These are phyloP conservation scores for Sebastes minor DNA, from an alignment of 2,797 vertebrate species.

Conservation along the genomic window DNA sequence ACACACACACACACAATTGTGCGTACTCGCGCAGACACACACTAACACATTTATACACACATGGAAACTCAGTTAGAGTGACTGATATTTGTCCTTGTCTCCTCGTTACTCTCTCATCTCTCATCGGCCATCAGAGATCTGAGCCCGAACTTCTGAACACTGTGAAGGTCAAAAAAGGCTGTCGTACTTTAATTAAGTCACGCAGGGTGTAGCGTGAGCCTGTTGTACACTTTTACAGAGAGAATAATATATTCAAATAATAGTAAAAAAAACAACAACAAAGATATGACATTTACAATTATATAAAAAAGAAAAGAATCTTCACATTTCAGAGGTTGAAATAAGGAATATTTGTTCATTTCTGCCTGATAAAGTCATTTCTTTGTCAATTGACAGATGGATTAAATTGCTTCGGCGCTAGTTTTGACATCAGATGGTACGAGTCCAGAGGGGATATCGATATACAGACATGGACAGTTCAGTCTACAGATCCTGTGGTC, in stretches of 20 bases:
- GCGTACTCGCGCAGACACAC: constrained; percentile 6
- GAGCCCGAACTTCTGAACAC: not conserved
- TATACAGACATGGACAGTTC: constrained; percentile 25
- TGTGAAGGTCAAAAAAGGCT: constrained; percentile 42
- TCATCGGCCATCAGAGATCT: constrained; percentile 28
- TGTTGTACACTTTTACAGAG: not conserved
- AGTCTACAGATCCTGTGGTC: constrained; percentile 25
- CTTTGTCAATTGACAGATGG: constrained; percentile 1
- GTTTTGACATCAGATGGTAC: not conserved
- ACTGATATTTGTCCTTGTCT: constrained; percentile 53
- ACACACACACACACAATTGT: not conserved
- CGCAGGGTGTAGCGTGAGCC: not conserved
- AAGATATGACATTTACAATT: not conserved
- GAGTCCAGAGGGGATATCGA: constrained; percentile 40
- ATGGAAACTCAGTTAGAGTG: constrained; percentile 27
- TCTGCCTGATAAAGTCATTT: not conserved
- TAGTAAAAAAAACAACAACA: not conserved
- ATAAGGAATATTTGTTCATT: not conserved
- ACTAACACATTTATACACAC: constrained; percentile 1
- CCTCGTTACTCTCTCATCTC: constrained; percentile 22
- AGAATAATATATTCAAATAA: not conserved
- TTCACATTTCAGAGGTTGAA: not conserved
- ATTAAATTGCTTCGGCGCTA: constrained; percentile 17
- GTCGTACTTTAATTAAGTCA: constrained; percentile 36
- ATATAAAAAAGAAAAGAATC: not conserved